These are phyloP conservation scores for Podarcis raffonei DNA, from an alignment of 2,113 vertebrate species.

Conservation along the genomic window DNA sequence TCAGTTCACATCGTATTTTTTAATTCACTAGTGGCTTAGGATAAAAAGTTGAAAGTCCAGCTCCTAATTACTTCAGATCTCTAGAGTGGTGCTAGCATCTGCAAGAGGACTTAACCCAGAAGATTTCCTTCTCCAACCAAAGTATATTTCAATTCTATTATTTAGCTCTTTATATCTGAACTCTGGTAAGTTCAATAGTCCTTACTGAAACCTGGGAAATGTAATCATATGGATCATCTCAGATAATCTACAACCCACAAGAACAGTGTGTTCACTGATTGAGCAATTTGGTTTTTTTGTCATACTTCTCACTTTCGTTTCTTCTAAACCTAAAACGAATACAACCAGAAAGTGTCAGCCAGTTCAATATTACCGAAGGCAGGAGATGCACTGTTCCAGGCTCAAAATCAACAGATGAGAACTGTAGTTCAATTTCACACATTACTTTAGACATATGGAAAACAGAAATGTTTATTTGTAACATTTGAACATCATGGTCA, in stretches of 20 bases:
- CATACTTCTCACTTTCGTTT: constrained; percentile 23
- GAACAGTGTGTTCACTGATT: not conserved
- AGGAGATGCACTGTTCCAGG: too few relatives aligned
- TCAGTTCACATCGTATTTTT: constrained; percentile 48
- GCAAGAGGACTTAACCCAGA: constrained; percentile 45
- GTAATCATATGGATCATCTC: not conserved
- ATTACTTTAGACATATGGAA: not conserved
- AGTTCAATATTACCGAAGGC: not conserved
- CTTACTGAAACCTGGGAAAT: not conserved
- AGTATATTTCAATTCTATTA: constrained; percentile 44
- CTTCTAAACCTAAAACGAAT: constrained; percentile 29
- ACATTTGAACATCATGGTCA: not conserved
- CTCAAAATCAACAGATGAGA: not conserved
- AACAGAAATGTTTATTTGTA: not conserved
- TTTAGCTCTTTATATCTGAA: constrained; percentile 48
- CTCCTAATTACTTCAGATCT: constrained; percentile 60
- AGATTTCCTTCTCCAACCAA: constrained; percentile 33
- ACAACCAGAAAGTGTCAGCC: constrained; percentile 17
- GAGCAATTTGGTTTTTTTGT: constrained; percentile 7
- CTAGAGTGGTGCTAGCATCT: constrained; percentile 47
- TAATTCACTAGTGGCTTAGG: constrained; percentile 41
- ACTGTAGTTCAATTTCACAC: not conserved
- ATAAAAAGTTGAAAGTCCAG: constrained; percentile 64
- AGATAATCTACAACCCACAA: not conserved
- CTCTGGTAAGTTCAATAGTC: constrained; percentile 27